These are phyloP conservation scores for Drosophila colorata DNA, from an alignment of 2,888 invertebrate species.

Conservation along the genomic window DNA sequence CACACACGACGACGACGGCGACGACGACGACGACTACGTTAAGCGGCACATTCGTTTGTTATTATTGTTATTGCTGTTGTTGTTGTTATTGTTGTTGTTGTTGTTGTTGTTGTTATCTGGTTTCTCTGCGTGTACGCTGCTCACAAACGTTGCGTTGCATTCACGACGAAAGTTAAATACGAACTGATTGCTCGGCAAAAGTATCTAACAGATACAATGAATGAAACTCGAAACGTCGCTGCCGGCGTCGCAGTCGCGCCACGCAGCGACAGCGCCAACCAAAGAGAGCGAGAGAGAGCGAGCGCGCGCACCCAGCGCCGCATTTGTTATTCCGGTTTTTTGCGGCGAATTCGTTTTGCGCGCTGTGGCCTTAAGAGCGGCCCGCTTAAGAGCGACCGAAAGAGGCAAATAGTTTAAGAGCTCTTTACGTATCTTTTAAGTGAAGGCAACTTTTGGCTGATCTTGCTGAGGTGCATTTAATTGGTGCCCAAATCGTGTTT, in stretches of 20 bases:
- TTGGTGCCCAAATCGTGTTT: neutral
- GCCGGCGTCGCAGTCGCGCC: constrained; percentile 23
- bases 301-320: constrained; percentile 32
- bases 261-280: constrained; percentile 20
- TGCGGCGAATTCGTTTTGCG: constrained; percentile 66
- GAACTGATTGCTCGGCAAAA: constrained; percentile 73
- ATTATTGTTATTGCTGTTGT: constrained; percentile 20
- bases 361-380: constrained; percentile 33
- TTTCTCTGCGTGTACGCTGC: constrained; percentile 43
- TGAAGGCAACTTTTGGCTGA: constrained; percentile 1
- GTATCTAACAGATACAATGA: constrained; percentile 73
- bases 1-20: constrained; percentile 1
- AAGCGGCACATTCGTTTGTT: constrained; percentile 40
- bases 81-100: constrained; percentile 17
- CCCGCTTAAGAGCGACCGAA: constrained; percentile 43
- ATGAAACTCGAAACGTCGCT: constrained; percentile 79
- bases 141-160: constrained; percentile 77
- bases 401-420: too few species aligned
- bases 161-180: constrained; percentile 83
- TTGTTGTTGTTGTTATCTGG: constrained; percentile 45
- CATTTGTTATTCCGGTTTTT: constrained; percentile 54
- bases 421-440: constrained; percentile 10
- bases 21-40: constrained; percentile 31
- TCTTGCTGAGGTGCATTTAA: constrained; percentile 2
- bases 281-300: constrained; percentile 5